Conservation (phyloP, 2,797 vertebrate species). For the Tadarida brasiliensis region DNA sequence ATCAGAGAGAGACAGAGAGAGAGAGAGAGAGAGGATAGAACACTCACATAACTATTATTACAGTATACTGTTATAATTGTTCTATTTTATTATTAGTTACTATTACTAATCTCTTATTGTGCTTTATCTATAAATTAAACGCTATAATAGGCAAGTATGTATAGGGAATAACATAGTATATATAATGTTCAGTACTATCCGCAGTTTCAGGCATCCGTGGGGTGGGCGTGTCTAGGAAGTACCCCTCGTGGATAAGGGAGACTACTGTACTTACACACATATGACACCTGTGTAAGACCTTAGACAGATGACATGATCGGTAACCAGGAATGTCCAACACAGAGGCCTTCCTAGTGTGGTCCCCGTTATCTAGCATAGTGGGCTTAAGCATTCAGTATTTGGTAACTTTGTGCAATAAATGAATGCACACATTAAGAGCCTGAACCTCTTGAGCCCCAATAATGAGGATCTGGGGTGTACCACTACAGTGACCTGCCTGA, state of each 20-base stretch:
- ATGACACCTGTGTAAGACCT: neutral
- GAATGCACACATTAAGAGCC: neutral
- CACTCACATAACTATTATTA: neutral
- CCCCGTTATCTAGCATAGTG: neutral
- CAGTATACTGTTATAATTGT: too few relatives aligned
- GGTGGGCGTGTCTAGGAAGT: neutral
- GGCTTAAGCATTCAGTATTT: neutral
- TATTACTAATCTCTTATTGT: neutral
- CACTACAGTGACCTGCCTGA: rapidly evolving
- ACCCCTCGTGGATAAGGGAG: neutral
- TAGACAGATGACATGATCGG: rapidly evolving
- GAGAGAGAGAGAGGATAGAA: neutral
- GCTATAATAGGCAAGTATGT: too few relatives aligned
- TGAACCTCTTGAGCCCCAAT: neutral
- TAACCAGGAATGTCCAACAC: neutral
- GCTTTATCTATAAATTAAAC: neutral
- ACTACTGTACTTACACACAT: neutral
- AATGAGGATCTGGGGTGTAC: neutral
- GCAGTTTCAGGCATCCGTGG: neutral
- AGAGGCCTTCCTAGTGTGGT: neutral
- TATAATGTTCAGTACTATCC: neutral
- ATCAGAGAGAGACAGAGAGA: neutral
- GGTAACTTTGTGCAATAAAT: neutral
- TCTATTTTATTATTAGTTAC: neutral
- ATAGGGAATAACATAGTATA: neutral